A percentile compares a stretch with the other conserved stretches of the same genome.
Evolutionary conservation across 2,888 invertebrate species (phyloP).

Genomic region (Rotaria macrura): DNA sequence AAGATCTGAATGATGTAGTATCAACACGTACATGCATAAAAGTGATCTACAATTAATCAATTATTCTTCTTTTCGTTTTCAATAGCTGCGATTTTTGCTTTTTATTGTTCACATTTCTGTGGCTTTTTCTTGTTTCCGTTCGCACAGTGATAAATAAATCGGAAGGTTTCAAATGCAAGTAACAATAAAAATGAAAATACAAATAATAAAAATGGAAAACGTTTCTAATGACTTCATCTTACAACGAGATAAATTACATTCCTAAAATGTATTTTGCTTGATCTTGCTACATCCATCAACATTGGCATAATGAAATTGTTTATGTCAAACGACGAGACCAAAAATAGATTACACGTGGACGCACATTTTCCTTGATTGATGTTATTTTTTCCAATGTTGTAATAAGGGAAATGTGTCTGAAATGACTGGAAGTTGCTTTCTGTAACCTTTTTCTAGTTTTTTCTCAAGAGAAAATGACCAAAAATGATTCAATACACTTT

Average conservation of each 20-base stretch:
- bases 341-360: not conserved
- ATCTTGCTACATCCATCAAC: not conserved
- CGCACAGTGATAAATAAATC: not conserved
- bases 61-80: not conserved
- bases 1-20: not conserved
- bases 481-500: too few relatives aligned
- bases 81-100: not conserved
- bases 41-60: not conserved
- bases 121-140: not conserved
- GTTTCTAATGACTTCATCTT: not conserved
- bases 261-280: not conserved
- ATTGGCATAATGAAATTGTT: not conserved
- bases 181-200: not conserved
- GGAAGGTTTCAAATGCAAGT: not conserved
- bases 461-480: too few relatives aligned
- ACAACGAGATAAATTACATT: not conserved
- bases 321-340: not conserved
- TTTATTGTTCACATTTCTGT: not conserved
- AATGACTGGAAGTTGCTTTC: too few relatives aligned
- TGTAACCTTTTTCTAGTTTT: too few relatives aligned
- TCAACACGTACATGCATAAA: not conserved
- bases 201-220: not conserved
- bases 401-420: too few relatives aligned
- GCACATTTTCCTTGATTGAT: too few relatives aligned
- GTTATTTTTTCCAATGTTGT: not conserved